These are phyloP conservation scores for Parazoanthus atlanticus DNA, from an alignment of 92 coral and sea anemone species.

Conservation along the genomic window DNA sequence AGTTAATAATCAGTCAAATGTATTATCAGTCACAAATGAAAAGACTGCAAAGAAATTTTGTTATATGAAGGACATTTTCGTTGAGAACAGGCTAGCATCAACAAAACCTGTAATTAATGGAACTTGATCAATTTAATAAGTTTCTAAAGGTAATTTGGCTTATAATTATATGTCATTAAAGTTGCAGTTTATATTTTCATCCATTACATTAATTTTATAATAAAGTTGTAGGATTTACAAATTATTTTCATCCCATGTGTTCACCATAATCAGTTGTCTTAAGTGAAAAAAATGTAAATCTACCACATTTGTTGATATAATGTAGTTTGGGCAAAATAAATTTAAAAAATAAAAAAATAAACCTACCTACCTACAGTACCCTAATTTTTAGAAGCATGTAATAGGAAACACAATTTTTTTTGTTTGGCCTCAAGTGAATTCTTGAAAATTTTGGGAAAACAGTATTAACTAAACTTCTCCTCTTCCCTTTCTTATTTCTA, in stretches of 20 bases:
- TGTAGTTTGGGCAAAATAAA: background rate
- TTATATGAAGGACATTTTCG: background rate
- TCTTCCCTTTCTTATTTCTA: too few species aligned
- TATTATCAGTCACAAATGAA: background rate
- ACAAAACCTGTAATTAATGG: slow-evolving; percentile 4
- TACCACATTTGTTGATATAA: slow-evolving; percentile 6
- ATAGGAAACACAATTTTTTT: slow-evolving; percentile 2
- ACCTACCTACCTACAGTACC: background rate
- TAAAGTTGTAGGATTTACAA: background rate
- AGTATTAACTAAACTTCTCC: too few species aligned
- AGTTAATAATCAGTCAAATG: too few species aligned
- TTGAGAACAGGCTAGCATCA: background rate
- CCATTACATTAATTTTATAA: slow-evolving; percentile 18
- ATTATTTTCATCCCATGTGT: background rate
- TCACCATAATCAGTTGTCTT: background rate
- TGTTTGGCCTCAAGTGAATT: background rate
- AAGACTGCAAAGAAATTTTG: slow-evolving; percentile 1
- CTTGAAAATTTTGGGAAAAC: too few species aligned
- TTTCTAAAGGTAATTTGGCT: background rate
- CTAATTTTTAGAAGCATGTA: slow-evolving; percentile 4
- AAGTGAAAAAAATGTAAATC: background rate
- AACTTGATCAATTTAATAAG: slow-evolving; percentile 1
- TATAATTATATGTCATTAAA: background rate
- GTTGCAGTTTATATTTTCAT: background rate
- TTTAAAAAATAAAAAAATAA: background rate